phyloP scores from a whole-genome alignment of 2,888 invertebrate genomes.

The Parasteatoda lunata region DNA sequence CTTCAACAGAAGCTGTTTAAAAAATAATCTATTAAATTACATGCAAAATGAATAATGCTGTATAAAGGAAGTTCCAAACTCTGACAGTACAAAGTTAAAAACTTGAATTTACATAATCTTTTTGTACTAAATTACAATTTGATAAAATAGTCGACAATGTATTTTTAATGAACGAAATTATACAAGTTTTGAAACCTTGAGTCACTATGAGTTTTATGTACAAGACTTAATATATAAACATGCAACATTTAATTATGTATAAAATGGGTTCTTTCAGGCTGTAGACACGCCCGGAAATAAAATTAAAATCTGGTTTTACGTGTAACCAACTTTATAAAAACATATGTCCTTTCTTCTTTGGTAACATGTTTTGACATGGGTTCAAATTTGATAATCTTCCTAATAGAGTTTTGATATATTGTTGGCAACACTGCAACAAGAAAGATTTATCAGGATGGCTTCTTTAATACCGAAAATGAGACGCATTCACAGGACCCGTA shows the following conservation, averaged over 20 bases:
- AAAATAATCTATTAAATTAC: conserved; percentile 13
- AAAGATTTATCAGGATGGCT: background rate
- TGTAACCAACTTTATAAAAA: background rate
- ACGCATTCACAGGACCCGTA: conserved; percentile 19
- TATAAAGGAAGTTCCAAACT: conserved; percentile 46
- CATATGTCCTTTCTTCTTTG: conserved; percentile 26
- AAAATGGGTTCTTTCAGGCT: background rate
- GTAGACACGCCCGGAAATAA: background rate
- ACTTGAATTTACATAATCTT: conserved; percentile 52
- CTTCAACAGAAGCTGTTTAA: conserved; percentile 6
- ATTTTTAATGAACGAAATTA: conserved; percentile 27
- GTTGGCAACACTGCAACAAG: conserved; percentile 20
- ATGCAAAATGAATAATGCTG: conserved; percentile 24
- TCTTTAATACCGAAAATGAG: conserved; percentile 13
- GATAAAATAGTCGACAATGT: conserved; percentile 45
- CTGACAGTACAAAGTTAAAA: conserved; percentile 62
- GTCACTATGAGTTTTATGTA: conserved; percentile 49
- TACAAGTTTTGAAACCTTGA: conserved; percentile 33
- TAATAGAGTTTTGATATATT: conserved; percentile 41
- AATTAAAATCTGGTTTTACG: background rate
- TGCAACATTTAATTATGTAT: conserved; percentile 25
- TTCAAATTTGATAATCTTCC: conserved; percentile 3
- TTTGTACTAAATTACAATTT: conserved; percentile 56
- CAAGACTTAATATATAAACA: conserved; percentile 46
- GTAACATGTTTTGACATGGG: conserved; percentile 10